Evolutionary conservation across 2,888 invertebrate genomes (phyloP).

Genomic region (Calameuta pallipes): DNA sequence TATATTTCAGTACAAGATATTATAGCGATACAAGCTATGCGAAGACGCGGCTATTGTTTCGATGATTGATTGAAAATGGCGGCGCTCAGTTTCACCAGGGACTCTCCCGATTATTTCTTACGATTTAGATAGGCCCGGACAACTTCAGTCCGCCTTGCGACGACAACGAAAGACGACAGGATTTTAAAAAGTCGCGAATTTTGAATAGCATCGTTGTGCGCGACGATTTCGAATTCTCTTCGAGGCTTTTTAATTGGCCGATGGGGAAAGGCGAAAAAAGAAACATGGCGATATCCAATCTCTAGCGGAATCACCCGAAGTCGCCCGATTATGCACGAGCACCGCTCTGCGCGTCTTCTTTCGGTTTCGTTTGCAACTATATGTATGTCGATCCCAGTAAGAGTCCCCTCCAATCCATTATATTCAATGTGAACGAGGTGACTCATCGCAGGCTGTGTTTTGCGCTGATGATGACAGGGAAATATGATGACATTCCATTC

Average conservation of each 20-base stretch:
- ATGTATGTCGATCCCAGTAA: not conserved
- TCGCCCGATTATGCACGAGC: not conserved
- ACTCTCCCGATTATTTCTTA: not conserved
- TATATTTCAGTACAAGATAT: constrained; percentile 61
- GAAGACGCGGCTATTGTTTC: not conserved
- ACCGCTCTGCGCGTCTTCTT: not conserved
- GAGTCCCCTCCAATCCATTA: not conserved
- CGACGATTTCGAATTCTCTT: not conserved
- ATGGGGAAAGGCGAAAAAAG: not conserved
- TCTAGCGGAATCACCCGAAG: too few species aligned
- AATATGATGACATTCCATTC: not conserved
- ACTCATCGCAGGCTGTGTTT: not conserved
- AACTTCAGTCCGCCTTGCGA: not conserved
- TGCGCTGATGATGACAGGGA: not conserved
- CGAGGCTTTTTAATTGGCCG: too few species aligned
- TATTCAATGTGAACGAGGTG: not conserved
- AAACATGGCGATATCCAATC: not conserved
- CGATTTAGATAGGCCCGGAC: not conserved
- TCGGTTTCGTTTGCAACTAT: not conserved
- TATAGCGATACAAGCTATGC: constrained; percentile 5
- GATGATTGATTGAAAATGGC: not conserved
- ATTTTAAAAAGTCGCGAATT: not conserved
- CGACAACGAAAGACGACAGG: not conserved
- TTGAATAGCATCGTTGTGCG: not conserved
- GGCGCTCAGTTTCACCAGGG: not conserved